Evolutionary conservation across 2,797 vertebrate species (phyloP), one percentile per base, ranked within the genome.

Genomic region (Gila robusta): DNA sequence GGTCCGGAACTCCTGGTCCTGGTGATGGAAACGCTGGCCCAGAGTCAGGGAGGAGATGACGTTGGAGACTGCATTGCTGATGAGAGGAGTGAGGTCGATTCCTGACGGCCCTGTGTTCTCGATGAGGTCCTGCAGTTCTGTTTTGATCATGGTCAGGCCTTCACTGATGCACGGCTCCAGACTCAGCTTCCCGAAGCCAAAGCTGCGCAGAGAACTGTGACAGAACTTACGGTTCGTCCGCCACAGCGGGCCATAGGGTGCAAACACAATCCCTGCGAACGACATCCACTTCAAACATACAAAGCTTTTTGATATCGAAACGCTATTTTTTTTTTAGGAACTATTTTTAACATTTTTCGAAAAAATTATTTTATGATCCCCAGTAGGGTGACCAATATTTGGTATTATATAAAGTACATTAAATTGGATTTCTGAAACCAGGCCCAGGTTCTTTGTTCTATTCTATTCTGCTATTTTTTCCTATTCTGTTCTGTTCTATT

Each of bases 41-140:
- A 99, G 95, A 87, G 96, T 95, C 93, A 99, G 91, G 1, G 96
- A 97, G 85, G 98, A 98, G 90, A 99, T 99, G 62, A 99, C 94
- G 2, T 99, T 99, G 17, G 98, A 98, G 82, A 99, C 97, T 0
- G 97, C 95, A 0, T 95, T 98, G 89, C 94, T 94, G 89, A 99
- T 94, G 4, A 98, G 92, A 0, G 96, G 94, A 14, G 94, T 94
- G 14, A 94, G 95, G 84, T 94, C 94, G 79, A 99, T 95, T 0
- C 95, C 92, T 0, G 92, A 37, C 0, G 88, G 87, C 0, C 87
- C 91, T 0, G 74, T 56, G 35, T 94, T 76, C 3, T 89, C 74
- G 0, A 93, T 94, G 0, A 94, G 94, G 44, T 91, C 96, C 69
- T 95, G 90, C 90, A 99, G 95, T 88, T 98, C 97, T 1, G 92